These are phyloP conservation scores for Polyommatus icarus DNA, from an alignment of 2,888 invertebrate genomes.

Conservation along the genomic window DNA sequence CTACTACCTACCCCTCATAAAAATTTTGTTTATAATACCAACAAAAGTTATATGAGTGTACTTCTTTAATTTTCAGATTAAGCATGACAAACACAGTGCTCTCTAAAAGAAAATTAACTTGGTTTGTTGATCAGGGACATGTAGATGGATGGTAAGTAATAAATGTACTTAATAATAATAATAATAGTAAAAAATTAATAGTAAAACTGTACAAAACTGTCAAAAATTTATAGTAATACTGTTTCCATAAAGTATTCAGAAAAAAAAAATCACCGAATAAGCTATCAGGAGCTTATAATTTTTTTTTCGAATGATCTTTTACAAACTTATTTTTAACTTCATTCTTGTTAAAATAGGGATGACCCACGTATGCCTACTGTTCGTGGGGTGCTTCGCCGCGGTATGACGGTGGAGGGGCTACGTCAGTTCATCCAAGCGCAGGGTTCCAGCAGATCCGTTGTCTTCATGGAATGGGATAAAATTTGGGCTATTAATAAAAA, in stretches of 20 bases:
- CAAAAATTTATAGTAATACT: too few species aligned
- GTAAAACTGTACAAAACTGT: too few species aligned
- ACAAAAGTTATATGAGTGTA: neutral
- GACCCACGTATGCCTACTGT: slow-evolving; percentile 99
- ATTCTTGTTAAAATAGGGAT: slow-evolving; percentile 82
- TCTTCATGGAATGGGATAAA: slow-evolving; percentile 99
- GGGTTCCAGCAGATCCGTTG: slow-evolving; percentile 97
- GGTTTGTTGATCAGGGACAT: slow-evolving; percentile 96
- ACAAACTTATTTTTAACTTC: too few species aligned
- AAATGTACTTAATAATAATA: too few species aligned
- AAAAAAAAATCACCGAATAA: too few species aligned
- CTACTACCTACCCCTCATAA: neutral
- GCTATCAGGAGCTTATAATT: too few species aligned
- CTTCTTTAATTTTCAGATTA: slow-evolving; percentile 79
- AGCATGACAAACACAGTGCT: slow-evolving; percentile 99
- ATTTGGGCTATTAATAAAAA: slow-evolving; percentile 99
- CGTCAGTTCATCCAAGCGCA: slow-evolving; percentile 98
- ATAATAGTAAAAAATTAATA: too few species aligned
- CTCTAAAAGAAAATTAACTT: slow-evolving; percentile 97
- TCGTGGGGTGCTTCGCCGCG: slow-evolving; percentile 95
- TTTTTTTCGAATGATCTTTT: too few species aligned
- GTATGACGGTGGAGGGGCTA: slow-evolving; percentile 98
- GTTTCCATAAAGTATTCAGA: too few species aligned
- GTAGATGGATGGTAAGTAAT: slow-evolving; percentile 98
- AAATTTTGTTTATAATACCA: neutral